phyloP scores from a whole-genome alignment of 2,888 invertebrate species.

The Lordiphosa fenestrarum region DNA sequence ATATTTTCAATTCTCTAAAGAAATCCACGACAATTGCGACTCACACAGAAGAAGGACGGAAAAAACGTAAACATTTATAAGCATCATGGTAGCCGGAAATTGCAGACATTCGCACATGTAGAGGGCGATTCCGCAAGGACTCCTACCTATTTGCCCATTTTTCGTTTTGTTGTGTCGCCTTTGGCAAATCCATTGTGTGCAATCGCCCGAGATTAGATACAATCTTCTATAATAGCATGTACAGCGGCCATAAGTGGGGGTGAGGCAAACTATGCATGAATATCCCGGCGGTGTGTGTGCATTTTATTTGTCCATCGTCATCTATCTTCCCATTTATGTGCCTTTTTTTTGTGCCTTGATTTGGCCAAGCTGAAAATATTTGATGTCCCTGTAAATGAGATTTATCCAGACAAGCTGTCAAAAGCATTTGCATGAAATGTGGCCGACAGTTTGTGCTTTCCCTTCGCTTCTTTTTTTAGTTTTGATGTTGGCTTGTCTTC shows the following conservation, averaged over 20 bases:
- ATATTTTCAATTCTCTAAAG: slow-evolving; percentile 58
- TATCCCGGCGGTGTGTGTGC: slow-evolving; percentile 23
- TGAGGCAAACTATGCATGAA: not conserved
- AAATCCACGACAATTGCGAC: slow-evolving; percentile 53
- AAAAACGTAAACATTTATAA: slow-evolving; percentile 57
- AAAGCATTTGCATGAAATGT: slow-evolving; percentile 47
- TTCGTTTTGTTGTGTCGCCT: slow-evolving; percentile 45
- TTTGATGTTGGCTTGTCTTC: slow-evolving; percentile 4
- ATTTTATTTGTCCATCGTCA: slow-evolving; percentile 50
- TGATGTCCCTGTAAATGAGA: slow-evolving; percentile 53
- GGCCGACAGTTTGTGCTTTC: slow-evolving; percentile 13
- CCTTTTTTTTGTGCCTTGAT: slow-evolving; percentile 13
- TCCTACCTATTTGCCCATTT: slow-evolving; percentile 3
- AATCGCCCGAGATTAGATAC: slow-evolving; percentile 72
- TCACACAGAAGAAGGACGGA: not conserved
- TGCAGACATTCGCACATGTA: slow-evolving; percentile 49
- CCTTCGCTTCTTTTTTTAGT: not conserved
- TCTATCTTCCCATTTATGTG: slow-evolving; percentile 14
- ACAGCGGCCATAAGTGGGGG: slow-evolving; percentile 9
- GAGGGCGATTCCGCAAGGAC: slow-evolving; percentile 11
- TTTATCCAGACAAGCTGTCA: slow-evolving; percentile 47
- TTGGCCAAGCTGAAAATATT: slow-evolving; percentile 37
- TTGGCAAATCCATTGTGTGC: slow-evolving; percentile 72
- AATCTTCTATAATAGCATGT: slow-evolving; percentile 68
- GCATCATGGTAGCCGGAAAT: slow-evolving; percentile 66